Conservation (phyloP, 2,113 vertebrate species). For the Clarias magur region DNA sequence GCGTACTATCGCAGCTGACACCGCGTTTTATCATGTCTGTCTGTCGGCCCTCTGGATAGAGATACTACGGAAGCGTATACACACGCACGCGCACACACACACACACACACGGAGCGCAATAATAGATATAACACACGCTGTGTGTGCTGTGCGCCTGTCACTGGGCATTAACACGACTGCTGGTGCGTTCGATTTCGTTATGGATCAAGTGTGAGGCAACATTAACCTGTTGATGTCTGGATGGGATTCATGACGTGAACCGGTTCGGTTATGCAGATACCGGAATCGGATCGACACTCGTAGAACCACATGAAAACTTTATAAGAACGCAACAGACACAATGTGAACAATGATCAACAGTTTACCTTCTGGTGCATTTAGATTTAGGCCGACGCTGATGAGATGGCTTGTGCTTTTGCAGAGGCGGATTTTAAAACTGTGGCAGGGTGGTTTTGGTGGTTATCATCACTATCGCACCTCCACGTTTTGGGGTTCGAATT, state of each 20-base stretch:
- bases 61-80: background rate
- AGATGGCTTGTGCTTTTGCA: background rate
- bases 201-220: slow-evolving; percentile 14
- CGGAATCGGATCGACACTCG: background rate
- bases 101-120: background rate
- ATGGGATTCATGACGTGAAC: background rate
- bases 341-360: background rate
- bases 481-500: too few species aligned
- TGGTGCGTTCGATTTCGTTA: background rate
- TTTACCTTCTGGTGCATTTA: background rate
- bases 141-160: slow-evolving; percentile 37
- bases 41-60: slow-evolving; percentile 43
- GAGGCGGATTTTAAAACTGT: background rate
- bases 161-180: slow-evolving; percentile 29
- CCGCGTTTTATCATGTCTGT: slow-evolving; percentile 52
- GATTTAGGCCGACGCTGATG: background rate
- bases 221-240: background rate
- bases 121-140: background rate
- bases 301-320: background rate
- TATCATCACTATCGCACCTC: too few species aligned
- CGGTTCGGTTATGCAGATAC: background rate
- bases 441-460: too few species aligned
- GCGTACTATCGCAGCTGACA: slow-evolving; percentile 55
- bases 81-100: background rate
- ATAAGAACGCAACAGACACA: background rate